Percentiles rank a stretch among this genome's conserved stretches.
Evolutionary conservation across 2,113 vertebrate genomes (phyloP).

Genomic region (Trogon melanurus): DNA sequence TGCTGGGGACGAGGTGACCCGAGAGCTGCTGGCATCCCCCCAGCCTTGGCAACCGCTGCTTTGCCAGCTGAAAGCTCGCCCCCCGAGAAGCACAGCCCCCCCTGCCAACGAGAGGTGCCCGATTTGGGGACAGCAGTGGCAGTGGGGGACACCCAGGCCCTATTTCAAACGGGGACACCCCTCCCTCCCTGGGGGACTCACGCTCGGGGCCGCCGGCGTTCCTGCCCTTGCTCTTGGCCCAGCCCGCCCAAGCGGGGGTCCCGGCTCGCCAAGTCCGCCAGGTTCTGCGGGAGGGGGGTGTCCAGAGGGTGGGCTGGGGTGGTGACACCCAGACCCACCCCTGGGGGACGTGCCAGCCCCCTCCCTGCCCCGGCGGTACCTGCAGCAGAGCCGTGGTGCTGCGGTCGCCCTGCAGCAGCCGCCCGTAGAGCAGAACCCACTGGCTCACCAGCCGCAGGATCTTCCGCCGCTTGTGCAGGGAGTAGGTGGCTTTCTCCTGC

Average conservation of each 20-base stretch:
- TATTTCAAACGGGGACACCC: background rate
- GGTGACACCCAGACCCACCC: background rate
- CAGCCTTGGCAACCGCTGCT: accelerated
- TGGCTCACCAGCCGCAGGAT: slow-evolving; percentile 88
- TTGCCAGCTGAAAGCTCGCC: background rate
- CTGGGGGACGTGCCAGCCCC: background rate
- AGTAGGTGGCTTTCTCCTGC: slow-evolving; percentile 84
- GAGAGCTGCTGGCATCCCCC: background rate
- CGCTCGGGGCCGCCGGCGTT: slow-evolving; percentile 82
- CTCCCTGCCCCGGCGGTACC: slow-evolving; percentile 65
- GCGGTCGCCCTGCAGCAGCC: slow-evolving; percentile 84
- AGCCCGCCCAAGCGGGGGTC: slow-evolving; percentile 80
- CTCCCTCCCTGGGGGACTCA: slow-evolving; percentile 53
- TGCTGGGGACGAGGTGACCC: accelerated
- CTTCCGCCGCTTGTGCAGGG: slow-evolving; percentile 86
- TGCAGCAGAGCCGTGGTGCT: slow-evolving; percentile 84
- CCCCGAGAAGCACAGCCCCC: no score
- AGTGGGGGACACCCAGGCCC: no score
- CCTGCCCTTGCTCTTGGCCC: slow-evolving; percentile 84
- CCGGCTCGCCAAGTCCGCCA: slow-evolving; percentile 82
- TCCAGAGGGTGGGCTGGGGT: background rate
- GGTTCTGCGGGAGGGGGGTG: slow-evolving; percentile 68
- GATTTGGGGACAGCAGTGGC: background rate
- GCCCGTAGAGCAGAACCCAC: slow-evolving; percentile 88
- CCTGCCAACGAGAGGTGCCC: background rate